Percentiles rank a stretch among this genome's conserved stretches.
Conservation (phyloP, 2,888 invertebrate species). For the Argynnis bischoffii region DNA sequence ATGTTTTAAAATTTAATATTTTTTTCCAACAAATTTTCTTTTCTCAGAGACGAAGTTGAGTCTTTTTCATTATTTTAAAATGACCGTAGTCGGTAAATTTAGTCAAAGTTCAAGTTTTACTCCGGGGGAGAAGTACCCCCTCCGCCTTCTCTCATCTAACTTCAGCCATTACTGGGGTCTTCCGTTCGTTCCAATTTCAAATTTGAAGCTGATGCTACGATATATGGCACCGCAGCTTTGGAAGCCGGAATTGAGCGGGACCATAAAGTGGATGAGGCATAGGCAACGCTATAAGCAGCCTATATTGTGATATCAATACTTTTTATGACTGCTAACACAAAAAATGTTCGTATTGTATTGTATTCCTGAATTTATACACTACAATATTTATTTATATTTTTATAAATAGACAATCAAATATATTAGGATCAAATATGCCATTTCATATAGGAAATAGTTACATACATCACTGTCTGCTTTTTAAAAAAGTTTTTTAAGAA, state of each 20-base stretch:
- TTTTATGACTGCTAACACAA: constrained; percentile 21
- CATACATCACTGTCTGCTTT: not conserved
- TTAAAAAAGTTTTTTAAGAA: not conserved
- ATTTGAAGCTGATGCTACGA: constrained; percentile 76
- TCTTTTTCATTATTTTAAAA: constrained; percentile 51
- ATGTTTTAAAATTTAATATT: constrained; percentile 3
- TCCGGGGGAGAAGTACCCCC: constrained; percentile 46
- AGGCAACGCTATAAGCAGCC: constrained; percentile 27
- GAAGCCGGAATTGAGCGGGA: constrained; percentile 35
- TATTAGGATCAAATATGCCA: too few species aligned
- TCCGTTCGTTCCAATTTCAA: constrained; percentile 81
- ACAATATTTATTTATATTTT: not conserved
- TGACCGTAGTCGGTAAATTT: constrained; percentile 58
- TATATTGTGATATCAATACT: constrained; percentile 32
- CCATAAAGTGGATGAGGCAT: constrained; percentile 33
- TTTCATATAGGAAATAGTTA: too few species aligned
- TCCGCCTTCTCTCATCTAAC: constrained; percentile 75
- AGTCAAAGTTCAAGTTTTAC: constrained; percentile 65
- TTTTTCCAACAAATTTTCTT: constrained; percentile 14
- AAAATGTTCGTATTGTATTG: constrained; percentile 20
- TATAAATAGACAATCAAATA: not conserved
- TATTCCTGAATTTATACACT: constrained; percentile 4
- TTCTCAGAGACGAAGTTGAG: constrained; percentile 20
- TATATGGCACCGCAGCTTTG: constrained; percentile 69
- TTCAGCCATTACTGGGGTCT: constrained; percentile 77